Evolutionary conservation across 2,113 vertebrate genomes (phyloP).

Genomic region (Polypterus bichir): DNA sequence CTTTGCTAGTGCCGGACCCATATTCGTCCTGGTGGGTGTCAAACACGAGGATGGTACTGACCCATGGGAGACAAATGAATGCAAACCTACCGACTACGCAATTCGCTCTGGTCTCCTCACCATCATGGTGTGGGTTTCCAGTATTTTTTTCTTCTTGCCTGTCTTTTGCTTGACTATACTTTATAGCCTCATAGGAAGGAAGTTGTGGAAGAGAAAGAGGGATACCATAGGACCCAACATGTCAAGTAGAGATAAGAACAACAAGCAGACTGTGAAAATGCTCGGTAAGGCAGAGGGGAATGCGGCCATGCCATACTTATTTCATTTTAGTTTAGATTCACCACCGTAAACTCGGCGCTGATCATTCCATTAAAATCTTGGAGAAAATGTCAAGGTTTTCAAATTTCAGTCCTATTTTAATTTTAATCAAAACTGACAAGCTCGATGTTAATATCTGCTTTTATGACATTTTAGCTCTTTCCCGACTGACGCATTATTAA

Average conservation of each 20-base stretch:
- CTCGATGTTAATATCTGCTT: too few relatives aligned
- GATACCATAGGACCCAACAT: slow-evolving; percentile 59
- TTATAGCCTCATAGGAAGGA: slow-evolving; percentile 87
- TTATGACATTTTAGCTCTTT: too few relatives aligned
- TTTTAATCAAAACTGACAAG: too few relatives aligned
- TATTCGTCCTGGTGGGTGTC: slow-evolving; percentile 86
- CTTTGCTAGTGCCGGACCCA: slow-evolving; percentile 75
- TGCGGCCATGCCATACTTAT: too few relatives aligned
- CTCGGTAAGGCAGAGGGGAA: slow-evolving; percentile 53
- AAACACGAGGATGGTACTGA: slow-evolving; percentile 66
- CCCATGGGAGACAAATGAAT: slow-evolving; percentile 72
- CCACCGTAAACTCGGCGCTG: too few relatives aligned
- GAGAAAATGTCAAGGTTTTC: too few relatives aligned
- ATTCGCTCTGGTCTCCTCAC: slow-evolving; percentile 81
- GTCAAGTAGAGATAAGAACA: slow-evolving; percentile 73
- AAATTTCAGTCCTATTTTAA: too few relatives aligned
- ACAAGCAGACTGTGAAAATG: slow-evolving; percentile 93
- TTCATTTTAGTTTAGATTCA: too few relatives aligned
- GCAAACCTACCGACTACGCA: slow-evolving; percentile 80
- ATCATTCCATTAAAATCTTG: too few relatives aligned
- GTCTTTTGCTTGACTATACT: slow-evolving; percentile 90
- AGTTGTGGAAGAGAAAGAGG: slow-evolving; percentile 70
- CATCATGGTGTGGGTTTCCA: slow-evolving; percentile 90
- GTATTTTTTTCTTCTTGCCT: slow-evolving; percentile 84
- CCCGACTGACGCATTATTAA: too few relatives aligned